A percentile compares a stretch with the other conserved stretches of the same genome.
phyloP scores from a whole-genome alignment of 1,140 invertebrate species.

The Drosophila parvula region DNA sequence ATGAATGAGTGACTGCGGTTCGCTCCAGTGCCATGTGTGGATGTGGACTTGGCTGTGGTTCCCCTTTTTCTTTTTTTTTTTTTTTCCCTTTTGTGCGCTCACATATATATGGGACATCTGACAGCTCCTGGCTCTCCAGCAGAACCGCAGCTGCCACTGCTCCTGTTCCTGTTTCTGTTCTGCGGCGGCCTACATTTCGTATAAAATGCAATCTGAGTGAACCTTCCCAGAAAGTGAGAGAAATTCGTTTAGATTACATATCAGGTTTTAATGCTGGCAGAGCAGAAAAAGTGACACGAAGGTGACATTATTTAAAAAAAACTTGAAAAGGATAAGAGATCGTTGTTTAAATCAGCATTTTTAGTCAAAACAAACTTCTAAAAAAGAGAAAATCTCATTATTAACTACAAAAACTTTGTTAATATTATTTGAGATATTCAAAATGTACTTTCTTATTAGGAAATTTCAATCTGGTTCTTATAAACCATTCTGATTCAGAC shows the following conservation, averaged over 20 bases:
- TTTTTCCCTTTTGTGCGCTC: constrained; percentile 23
- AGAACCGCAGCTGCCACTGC: constrained; percentile 9
- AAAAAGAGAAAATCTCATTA: too few species aligned
- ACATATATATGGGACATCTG: constrained; percentile 18
- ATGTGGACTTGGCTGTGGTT: constrained; percentile 8
- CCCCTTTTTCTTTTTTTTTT: too few species aligned
- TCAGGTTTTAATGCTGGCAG: neutral
- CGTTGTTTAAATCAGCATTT: neutral
- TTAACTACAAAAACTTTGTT: too few species aligned
- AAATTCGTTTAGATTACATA: constrained; percentile 3
- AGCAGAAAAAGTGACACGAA: neutral
- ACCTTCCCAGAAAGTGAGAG: neutral
- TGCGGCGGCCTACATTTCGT: constrained; percentile 24
- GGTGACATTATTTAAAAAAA: neutral
- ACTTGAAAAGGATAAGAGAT: neutral
- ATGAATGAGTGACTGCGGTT: constrained; percentile 44
- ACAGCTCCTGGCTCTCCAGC: constrained; percentile 5
- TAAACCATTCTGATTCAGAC: too few species aligned
- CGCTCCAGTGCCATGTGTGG: neutral
- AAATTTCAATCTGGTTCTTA: too few species aligned
- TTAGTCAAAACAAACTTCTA: neutral
- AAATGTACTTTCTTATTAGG: too few species aligned
- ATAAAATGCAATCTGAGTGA: neutral
- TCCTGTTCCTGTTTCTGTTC: constrained; percentile 17
- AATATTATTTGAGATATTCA: too few species aligned